Evolutionary conservation across 2,888 invertebrate genomes (phyloP), one percentile per base, ranked within the genome.

Genomic region (Cheilosia grossa): DNA sequence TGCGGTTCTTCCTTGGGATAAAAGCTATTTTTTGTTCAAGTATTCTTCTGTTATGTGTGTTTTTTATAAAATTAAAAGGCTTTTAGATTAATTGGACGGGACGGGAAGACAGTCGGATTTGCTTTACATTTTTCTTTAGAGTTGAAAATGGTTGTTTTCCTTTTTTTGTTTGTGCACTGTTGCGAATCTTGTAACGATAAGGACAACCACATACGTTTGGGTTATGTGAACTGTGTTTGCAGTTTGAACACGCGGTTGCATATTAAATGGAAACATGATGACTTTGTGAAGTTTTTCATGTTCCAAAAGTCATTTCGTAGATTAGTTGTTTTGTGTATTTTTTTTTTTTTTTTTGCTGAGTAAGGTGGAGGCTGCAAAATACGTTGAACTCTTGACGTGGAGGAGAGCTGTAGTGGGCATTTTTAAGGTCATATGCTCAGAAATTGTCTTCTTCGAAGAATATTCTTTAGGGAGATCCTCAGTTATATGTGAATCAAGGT

Each of bases 51-150:
- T 10, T 37, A 4, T 37, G 37, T 37, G 3, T 37, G 33, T 63
- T 21, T 72, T 47, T 19, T 58, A 78, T 87, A 54, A 61, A 75
- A 87, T 78, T 86, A 87, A 88, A 89, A 89, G 88, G 89, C 89
- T 89, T 89, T 89, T 87, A 89, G 88, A 89, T 87, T 89, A 89
- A 89, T 89, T 89, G 88, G 58, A 83, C 73, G 73, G 72, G 47
- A 67, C 40, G 19, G 58, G 63, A 73, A 69, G 73, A 82, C 73
- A 66, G 64, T 54, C 40, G 56, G 67, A 69, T 75, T 75, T 24
- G 51, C n/a, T 63, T 82, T 47, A 59, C 42, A 69, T 47, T 51
- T 42, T 47, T 47, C 53, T 19, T 17, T 13, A 6, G 37, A 33
- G 27, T 19, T 10, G 24, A 49, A 17, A 30, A 47, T 19, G 51